Base-by-base conservation (phyloP, 2,113 vertebrate genomes). In the Ochotona princeps region DNA sequence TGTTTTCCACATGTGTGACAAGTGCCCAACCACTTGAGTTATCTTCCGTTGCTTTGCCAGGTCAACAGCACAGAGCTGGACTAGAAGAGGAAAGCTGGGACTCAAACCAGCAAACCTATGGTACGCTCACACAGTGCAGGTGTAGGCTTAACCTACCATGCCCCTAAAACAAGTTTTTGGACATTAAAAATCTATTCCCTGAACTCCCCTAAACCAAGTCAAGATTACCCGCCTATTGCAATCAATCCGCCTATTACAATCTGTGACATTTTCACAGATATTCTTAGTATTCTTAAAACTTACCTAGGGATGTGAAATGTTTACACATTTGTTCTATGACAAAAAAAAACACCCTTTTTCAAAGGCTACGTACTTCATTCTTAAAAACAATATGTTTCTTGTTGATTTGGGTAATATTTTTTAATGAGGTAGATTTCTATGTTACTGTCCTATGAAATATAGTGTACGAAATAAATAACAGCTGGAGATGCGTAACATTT, bases 151-250 rank as follows among this genome's bases (percentile, higher is more conserved):
- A 44, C 38, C 38, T 44, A 44, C 38, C 38, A 44, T 30, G 54
- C 26, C 73, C 91, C 47, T 79, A 84, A 86, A 67, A 83, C 26
- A 87, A 83, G 32, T 82, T 60, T 90, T 32, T n/a, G 89, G 82
- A 66, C 44, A 87, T 79, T 87, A 83, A 93, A 93, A 93, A 94
- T 54, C 60, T 85, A 66, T 75, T 85, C 47, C 54, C 54, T 79
- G 47, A 94, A 95, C 14, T 83, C 70, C 30, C 91, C 28, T 93
- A 81, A 95, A 87, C 60, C 66, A 93, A 92, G 92, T 47, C 61
- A 95, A 84, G 30, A n/a, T 91, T 94, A 93, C 9, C 94, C 51
- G 84, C 57, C 49, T 88, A 69, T 8, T 88, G 65, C 6, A 81
- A 26, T 89, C 57, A 89, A 91, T 93, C 51, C 51, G 84, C 57